A percentile compares a stretch with the other conserved stretches of the same genome.
Evolutionary conservation across 2,797 vertebrate species (phyloP).

Genomic region (Smutsia temminckii): DNA sequence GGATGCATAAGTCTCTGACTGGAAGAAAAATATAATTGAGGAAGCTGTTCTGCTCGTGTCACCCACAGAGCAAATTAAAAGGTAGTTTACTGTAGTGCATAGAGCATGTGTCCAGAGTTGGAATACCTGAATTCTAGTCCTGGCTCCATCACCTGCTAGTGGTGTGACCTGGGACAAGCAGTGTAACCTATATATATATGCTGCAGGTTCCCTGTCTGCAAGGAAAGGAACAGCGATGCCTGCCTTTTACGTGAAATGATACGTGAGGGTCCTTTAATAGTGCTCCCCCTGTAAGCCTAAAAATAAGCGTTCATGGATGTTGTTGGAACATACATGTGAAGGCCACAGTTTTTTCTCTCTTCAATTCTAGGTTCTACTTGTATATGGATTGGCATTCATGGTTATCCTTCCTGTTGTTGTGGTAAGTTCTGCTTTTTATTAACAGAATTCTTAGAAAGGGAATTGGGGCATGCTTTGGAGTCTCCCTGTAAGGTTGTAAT

Average conservation of each 20-base stretch:
- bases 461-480: background rate
- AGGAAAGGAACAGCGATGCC: background rate
- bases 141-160: background rate
- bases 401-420: constrained; percentile 99
- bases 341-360: background rate
- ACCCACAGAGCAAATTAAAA: background rate
- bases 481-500: constrained; percentile 1
- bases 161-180: background rate
- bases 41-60: background rate
- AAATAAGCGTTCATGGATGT: background rate
- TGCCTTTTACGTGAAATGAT: constrained; percentile 21
- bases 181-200: background rate
- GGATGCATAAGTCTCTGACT: background rate
- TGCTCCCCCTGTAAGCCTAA: background rate
- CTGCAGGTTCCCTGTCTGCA: background rate
- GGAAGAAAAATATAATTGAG: background rate
- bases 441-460: background rate
- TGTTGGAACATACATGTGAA: constrained; percentile 29
- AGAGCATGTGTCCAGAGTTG: background rate
- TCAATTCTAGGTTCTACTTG: constrained; percentile 92
- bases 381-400: constrained; percentile 98
- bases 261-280: constrained; percentile 13
- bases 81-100: background rate
- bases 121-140: background rate
- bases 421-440: constrained; percentile 87